Conservation (phyloP, 1,140 invertebrate species). For the Drosophila ambigua region DNA sequence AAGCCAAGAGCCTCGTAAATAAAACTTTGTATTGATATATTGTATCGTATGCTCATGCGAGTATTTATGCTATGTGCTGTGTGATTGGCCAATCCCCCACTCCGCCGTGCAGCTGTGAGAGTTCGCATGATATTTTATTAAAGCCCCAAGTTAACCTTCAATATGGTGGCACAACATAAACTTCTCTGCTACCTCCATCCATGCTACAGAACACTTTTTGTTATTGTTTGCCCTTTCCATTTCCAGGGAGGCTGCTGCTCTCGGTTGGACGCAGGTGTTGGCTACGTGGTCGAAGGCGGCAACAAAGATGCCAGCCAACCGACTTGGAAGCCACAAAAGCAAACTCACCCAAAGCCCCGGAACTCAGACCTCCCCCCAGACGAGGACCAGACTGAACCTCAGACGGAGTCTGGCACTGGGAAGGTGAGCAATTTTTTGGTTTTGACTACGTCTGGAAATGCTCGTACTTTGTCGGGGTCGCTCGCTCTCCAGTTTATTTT, state of each 20-base stretch:
- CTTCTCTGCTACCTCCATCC: constrained; percentile 10
- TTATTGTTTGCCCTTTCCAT: constrained; percentile 50
- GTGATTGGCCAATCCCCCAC: constrained; percentile 30
- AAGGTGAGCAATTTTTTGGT: constrained; percentile 49
- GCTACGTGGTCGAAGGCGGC: constrained; percentile 50
- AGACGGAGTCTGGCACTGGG: constrained; percentile 3
- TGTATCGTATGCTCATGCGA: background rate
- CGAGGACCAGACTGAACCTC: constrained; percentile 18
- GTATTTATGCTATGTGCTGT: constrained; percentile 37
- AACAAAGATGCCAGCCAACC: constrained; percentile 61
- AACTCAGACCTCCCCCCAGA: background rate
- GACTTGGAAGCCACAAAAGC: constrained; percentile 71
- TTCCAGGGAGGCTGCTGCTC: constrained; percentile 38
- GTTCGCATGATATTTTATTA: constrained; percentile 72
- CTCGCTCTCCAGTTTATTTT: constrained; percentile 27
- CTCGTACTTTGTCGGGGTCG: constrained; percentile 48
- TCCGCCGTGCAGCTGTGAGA: constrained; percentile 43
- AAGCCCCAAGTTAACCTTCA: constrained; percentile 71
- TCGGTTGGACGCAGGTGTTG: constrained; percentile 67
- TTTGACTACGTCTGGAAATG: constrained; percentile 71
- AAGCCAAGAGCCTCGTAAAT: constrained; percentile 41
- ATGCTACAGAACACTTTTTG: constrained; percentile 21
- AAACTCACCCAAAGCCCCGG: constrained; percentile 6
- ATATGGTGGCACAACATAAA: constrained; percentile 47
- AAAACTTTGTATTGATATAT: constrained; percentile 50